Percentiles rank a stretch among this genome's conserved stretches.
Evolutionary conservation across 2,888 invertebrate genomes (phyloP).

Genomic region (Pherbina coryleti): DNA sequence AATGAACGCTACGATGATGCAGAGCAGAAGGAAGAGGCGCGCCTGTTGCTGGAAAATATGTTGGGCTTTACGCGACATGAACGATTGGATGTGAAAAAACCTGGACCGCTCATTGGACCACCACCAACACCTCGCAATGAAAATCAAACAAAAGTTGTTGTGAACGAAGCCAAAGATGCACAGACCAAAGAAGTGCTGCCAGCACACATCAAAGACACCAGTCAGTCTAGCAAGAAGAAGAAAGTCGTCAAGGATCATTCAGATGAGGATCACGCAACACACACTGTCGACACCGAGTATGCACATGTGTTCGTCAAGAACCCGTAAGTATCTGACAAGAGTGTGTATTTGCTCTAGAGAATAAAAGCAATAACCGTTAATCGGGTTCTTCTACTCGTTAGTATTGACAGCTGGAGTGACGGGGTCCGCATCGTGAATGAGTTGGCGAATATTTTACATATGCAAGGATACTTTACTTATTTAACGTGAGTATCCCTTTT

Average conservation of each 20-base stretch:
- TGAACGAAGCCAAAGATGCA: slow-evolving; percentile 44
- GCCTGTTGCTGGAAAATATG: slow-evolving; percentile 74
- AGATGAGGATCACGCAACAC: slow-evolving; percentile 73
- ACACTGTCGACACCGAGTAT: slow-evolving; percentile 81
- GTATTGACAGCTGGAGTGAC: slow-evolving; percentile 78
- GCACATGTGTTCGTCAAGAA: slow-evolving; percentile 84
- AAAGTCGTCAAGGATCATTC: slow-evolving; percentile 66
- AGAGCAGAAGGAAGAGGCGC: slow-evolving; percentile 71
- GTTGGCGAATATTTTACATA: slow-evolving; percentile 78
- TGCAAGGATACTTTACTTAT: slow-evolving; percentile 68
- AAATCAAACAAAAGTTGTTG: slow-evolving; percentile 31
- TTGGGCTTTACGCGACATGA: slow-evolving; percentile 89
- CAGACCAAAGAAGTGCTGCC: slow-evolving; percentile 66
- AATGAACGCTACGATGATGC: slow-evolving; percentile 37
- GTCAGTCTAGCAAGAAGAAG: slow-evolving; percentile 65
- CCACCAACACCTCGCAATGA: slow-evolving; percentile 48
- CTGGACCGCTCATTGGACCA: slow-evolving; percentile 81
- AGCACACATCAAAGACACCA: slow-evolving; percentile 61
- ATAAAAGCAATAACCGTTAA: neutral
- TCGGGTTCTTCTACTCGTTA: slow-evolving; percentile 53
- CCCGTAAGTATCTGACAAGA: slow-evolving; percentile 71
- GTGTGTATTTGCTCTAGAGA: neutral
- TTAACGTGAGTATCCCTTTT: slow-evolving; percentile 62
- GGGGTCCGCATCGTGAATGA: slow-evolving; percentile 80
- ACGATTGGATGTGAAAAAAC: slow-evolving; percentile 93